Evolutionary conservation across 2,888 invertebrate genomes (phyloP), one percentile per base, ranked within the genome.

Genomic region (Petrolisthes cinctipes): DNA sequence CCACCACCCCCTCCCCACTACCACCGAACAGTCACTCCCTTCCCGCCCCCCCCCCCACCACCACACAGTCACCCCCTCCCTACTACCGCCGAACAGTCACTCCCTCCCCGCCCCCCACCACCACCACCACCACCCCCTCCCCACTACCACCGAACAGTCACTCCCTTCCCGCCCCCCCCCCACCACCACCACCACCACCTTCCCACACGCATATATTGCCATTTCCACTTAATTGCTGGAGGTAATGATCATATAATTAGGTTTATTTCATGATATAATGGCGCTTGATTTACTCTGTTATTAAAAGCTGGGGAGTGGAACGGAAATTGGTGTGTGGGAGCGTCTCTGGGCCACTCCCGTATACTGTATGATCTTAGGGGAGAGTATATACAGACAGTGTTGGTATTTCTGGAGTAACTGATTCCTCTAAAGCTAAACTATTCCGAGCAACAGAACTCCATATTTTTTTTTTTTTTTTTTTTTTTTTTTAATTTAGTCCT

Each of bases 201-300:
- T 17, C 23, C 11, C 6, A 5, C 5, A 4, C n/a, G 4, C 73
- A 20, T 73, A 51, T 82, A 53, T 11, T 66, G 61, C 9, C 76
- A 82, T 80, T 73, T 82, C 86, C n/a, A 61, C 23, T 66, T 86
- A 86, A 86, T 86, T 61, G 66, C 20, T 61, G 5, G 7, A 82
- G 76, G 78, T 82, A 82, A 82, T 66, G 82, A 86, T 86, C 86
- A 86, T 86, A 57, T 86, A 86, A 86, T 86, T 86, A 86, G 57
- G 61, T 76, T 85, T 76, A 86, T 86, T 86, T 80, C 81, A 54
- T 66, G 82, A 76, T 86, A 53, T 78, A 86, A 82, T 82, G 68
- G 61, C 86, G 82, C 82, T 76, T 86, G 75, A 86, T 86, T 86
- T 86, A 76, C 76, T 53, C 66, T 61, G 23, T 68, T 71, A 82